These are phyloP conservation scores for Euglossa dilemma DNA, from an alignment of 1,140 invertebrate species.

Conservation along the genomic window DNA sequence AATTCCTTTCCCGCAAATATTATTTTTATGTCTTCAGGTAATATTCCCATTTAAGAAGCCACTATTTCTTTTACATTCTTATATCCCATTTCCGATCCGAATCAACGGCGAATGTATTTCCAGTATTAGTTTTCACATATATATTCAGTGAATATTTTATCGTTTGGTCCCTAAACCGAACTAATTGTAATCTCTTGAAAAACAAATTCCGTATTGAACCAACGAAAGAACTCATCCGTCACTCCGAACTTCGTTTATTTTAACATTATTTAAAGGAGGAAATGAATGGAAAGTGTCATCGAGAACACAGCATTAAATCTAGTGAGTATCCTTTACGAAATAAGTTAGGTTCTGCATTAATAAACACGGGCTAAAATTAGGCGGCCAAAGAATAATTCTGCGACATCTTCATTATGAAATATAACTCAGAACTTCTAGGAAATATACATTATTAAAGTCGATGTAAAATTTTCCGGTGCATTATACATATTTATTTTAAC, in stretches of 20 bases:
- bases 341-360: too few species aligned
- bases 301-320: not conserved
- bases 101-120: conserved; percentile 86
- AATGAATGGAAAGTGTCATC: not conserved
- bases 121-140: conserved; percentile 88
- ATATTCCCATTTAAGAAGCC: conserved; percentile 86
- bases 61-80: conserved; percentile 89
- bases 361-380: too few species aligned
- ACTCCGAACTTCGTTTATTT: conserved; percentile 13
- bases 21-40: too few species aligned
- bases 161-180: conserved; percentile 85
- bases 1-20: too few species aligned
- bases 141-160: conserved; percentile 86
- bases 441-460: too few species aligned
- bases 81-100: conserved; percentile 90
- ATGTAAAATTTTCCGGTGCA: too few species aligned
- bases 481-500: too few species aligned
- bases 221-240: conserved; percentile 84
- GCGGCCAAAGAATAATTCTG: too few species aligned
- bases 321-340: too few species aligned
- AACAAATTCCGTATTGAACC: conserved; percentile 83
- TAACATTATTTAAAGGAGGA: not conserved
- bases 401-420: too few species aligned
- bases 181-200: conserved; percentile 85
- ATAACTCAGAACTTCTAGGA: too few species aligned